Percentiles rank a stretch among this genome's conserved stretches.
Evolutionary conservation across 2,797 vertebrate genomes (phyloP).

Genomic region (Paramormyrops hopkinsi): DNA sequence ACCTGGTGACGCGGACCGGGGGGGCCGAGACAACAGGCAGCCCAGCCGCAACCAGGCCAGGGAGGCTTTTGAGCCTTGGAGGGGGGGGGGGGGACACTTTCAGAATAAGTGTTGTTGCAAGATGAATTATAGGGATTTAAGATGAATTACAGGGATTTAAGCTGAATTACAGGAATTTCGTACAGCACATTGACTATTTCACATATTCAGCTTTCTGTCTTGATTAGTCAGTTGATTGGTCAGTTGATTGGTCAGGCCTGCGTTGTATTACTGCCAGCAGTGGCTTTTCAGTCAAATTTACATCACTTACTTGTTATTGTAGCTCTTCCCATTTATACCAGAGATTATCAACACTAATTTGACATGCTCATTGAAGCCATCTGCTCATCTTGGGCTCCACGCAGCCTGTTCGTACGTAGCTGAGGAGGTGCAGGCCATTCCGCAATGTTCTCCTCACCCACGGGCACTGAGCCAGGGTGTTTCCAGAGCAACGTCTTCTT

Average conservation of each 20-base stretch:
- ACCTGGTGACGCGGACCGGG: slow-evolving; percentile 71
- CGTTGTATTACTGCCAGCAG: slow-evolving; percentile 1
- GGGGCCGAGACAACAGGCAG: slow-evolving; percentile 82
- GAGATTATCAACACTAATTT: not conserved
- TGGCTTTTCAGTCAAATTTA: not conserved
- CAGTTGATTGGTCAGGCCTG: slow-evolving; percentile 43
- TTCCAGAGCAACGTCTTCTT: slow-evolving; percentile 69
- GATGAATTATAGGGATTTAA: not conserved
- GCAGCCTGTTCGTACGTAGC: slow-evolving; percentile 71
- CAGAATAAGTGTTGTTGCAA: not conserved
- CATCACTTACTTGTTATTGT: not conserved
- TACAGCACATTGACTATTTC: too few species aligned
- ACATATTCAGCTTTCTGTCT: not conserved
- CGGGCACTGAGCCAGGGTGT: slow-evolving; percentile 27
- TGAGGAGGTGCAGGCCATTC: slow-evolving; percentile 63
- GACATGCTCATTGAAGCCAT: not conserved
- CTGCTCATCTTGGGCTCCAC: not conserved
- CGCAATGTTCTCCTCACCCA: slow-evolving; percentile 39
- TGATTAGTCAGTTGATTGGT: slow-evolving; percentile 43
- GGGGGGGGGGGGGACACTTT: not conserved
- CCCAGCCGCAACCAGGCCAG: slow-evolving; percentile 70
- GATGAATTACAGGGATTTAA: too few species aligned
- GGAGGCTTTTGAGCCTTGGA: slow-evolving; percentile 55
- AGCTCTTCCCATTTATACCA: not conserved
- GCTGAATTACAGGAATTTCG: too few species aligned